Evolutionary conservation across 2,888 invertebrate species (phyloP).

Genomic region (Hirtodrosophila trivittata): DNA sequence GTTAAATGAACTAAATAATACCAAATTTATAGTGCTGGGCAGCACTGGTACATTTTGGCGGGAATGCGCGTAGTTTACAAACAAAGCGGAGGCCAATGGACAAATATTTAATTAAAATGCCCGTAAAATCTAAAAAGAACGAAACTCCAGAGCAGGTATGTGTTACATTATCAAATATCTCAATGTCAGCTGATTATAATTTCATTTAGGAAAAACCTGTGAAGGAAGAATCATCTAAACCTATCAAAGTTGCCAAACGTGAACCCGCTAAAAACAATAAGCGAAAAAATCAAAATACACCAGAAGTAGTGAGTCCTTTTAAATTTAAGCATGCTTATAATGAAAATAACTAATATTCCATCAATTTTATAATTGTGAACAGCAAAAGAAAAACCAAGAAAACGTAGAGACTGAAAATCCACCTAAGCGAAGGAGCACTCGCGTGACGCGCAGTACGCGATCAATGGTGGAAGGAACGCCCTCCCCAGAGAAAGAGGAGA

Average conservation of each 20-base stretch:
- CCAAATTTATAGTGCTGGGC: no score
- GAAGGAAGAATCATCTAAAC: slow-evolving; percentile 32
- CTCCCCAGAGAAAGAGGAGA: slow-evolving; percentile 65
- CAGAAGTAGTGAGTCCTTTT: slow-evolving; percentile 40
- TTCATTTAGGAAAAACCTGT: slow-evolving; percentile 8
- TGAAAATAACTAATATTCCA: no score
- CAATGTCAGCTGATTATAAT: rapidly evolving
- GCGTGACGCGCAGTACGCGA: slow-evolving; percentile 70
- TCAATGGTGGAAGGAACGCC: slow-evolving; percentile 66
- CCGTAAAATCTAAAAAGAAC: slow-evolving; percentile 31
- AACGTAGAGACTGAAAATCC: slow-evolving; percentile 70
- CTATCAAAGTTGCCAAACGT: slow-evolving; percentile 1
- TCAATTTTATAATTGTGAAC: not conserved
- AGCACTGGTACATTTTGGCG: no score
- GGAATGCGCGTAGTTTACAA: not conserved
- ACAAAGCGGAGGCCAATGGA: slow-evolving; percentile 43
- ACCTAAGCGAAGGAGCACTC: slow-evolving; percentile 77
- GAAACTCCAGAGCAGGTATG: slow-evolving; percentile 32
- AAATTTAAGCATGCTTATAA: not conserved
- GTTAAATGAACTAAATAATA: no score
- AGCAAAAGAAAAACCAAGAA: slow-evolving; percentile 45
- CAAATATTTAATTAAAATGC: slow-evolving; percentile 59
- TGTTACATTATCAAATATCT: not conserved
- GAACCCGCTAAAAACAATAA: slow-evolving; percentile 19
- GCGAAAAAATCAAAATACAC: slow-evolving; percentile 50